Base-by-base conservation (phyloP, 53 echinoderm and acorn worm species). In the Temnopleurus reevesii region DNA sequence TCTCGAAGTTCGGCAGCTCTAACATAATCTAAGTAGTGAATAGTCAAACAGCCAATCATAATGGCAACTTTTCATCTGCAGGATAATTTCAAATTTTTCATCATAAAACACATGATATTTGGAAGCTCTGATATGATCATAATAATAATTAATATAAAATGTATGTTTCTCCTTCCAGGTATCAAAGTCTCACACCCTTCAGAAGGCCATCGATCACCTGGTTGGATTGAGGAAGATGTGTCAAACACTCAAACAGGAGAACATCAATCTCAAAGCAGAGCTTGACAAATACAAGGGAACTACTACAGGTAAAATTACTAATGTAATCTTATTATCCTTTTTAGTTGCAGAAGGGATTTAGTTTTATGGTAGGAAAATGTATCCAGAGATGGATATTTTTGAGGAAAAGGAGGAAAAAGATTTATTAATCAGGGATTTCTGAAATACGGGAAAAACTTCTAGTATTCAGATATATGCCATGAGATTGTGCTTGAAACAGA, bases 171-270 rank as follows among this genome's bases (percentile, higher is more conserved):
- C 26, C 59, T 59, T 18, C 63, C 92, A 95, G 82, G 55, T 81
- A 25, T 81, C 82, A 76, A 97, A 97, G 87, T 97, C 97, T 31
- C 94, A 94, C 76, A 95, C 95, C 34, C 90, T 97, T 51, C 95
- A 95, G 92, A 97, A 95, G 60, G 97, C 97, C 4, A 99, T 99
- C 12, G 99, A 99, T 65, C 99, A 94, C 59, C 93, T 99, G 89
- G 91, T 88, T 53, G 94, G 91, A 31, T 77, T 99, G 47, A 90
- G 93, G 41, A 93, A 94, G 28, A 85, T 92, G 12, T 91, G 89
- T 30, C 84, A 96, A 24, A 63, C 92, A 21, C 84, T 96, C 84
- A 93, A 93, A 65, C 92, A 96, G 28, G 99, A 99, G 79, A 99
- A 99, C 76, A 89, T 46, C 29, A 54, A 77, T 24, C 76, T 94